A percentile compares a stretch with the other conserved stretches of the same genome.
Conservation (phyloP, 2,888 invertebrate species). For the Biston betularia region DNA sequence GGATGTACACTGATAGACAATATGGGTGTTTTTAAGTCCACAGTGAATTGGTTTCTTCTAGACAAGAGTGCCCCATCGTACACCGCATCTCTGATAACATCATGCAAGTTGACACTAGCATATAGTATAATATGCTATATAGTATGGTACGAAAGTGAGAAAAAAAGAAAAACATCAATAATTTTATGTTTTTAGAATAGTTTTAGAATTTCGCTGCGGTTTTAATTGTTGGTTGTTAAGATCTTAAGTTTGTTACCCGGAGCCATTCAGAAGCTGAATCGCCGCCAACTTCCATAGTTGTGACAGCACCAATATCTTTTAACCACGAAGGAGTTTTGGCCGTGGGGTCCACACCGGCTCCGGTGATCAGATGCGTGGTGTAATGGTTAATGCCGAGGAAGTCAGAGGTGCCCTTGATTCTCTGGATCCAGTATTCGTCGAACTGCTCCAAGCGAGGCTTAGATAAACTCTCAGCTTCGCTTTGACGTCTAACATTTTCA, state of each 20-base stretch:
- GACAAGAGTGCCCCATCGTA: too few species aligned
- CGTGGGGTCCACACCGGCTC: constrained; percentile 72
- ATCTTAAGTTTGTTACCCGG: constrained; percentile 59
- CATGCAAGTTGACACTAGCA: too few species aligned
- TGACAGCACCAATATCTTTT: constrained; percentile 80
- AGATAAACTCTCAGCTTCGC: constrained; percentile 71
- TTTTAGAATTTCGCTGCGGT: too few species aligned
- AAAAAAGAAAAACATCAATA: not conserved
- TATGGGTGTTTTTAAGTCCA: too few species aligned
- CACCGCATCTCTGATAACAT: too few species aligned
- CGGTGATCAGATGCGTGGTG: constrained; percentile 78
- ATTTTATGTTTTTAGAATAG: not conserved
- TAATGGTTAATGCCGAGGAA: constrained; percentile 83
- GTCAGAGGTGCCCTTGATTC: constrained; percentile 81
- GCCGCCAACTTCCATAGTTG: constrained; percentile 76
- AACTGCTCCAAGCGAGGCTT: constrained; percentile 79
- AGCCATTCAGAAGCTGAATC: constrained; percentile 83
- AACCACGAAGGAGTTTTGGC: constrained; percentile 82
- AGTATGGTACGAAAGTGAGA: not conserved
- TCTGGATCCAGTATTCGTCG: constrained; percentile 75
- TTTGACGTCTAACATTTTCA: constrained; percentile 75
- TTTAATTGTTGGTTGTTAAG: not conserved
- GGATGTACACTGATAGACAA: too few species aligned
- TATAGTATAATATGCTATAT: too few species aligned
- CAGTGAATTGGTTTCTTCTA: too few species aligned